Conservation (phyloP, 2,113 vertebrate species). For the Trematocara unimaculatum region DNA sequence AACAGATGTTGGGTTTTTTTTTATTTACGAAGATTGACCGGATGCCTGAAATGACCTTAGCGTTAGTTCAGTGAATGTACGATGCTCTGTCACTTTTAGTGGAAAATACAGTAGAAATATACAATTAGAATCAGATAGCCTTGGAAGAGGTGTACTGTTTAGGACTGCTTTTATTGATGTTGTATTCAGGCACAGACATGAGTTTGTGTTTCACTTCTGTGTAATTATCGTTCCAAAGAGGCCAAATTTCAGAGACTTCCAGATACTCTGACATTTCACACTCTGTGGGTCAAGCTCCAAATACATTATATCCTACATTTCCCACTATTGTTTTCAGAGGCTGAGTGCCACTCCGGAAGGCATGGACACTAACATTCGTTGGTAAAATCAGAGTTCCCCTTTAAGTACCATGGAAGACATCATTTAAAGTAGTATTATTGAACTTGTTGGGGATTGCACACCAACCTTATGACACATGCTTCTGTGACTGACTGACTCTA, state of each 20-base stretch:
- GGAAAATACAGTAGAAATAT: background rate
- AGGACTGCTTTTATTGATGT: background rate
- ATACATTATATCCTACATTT: background rate
- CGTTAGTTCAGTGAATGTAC: background rate
- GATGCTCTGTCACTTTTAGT: background rate
- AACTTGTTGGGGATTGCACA: background rate
- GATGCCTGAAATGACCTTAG: background rate
- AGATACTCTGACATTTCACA: background rate
- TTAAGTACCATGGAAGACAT: background rate
- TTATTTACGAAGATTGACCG: background rate
- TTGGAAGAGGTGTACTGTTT: background rate
- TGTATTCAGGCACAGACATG: background rate
- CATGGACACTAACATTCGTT: background rate
- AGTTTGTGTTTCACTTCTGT: background rate
- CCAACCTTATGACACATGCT: background rate
- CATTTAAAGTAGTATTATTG: background rate
- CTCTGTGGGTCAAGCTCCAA: background rate
- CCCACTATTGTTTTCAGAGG: background rate
- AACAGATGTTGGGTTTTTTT: rapidly evolving
- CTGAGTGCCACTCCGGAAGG: background rate
- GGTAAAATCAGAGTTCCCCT: background rate
- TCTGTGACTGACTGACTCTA: background rate
- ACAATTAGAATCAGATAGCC: background rate
- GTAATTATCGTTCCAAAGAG: background rate
- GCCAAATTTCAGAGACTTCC: background rate